Evolutionary conservation across 2,888 invertebrate genomes (phyloP).

Genomic region (Myathropa florea): DNA sequence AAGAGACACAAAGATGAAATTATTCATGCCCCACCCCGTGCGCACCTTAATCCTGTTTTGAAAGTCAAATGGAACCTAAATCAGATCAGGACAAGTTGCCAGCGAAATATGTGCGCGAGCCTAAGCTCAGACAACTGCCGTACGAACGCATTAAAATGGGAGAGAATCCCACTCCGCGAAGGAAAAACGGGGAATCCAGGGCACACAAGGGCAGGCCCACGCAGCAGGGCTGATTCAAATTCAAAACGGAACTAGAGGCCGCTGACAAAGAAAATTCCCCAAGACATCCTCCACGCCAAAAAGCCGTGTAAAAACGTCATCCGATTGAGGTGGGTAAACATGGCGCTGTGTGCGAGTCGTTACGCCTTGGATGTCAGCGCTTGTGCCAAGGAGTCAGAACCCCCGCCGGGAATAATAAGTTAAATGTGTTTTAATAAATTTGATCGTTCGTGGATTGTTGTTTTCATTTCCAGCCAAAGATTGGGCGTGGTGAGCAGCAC

Average conservation of each 20-base stretch:
- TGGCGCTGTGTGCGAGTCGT: not conserved
- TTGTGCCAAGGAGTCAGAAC: not conserved
- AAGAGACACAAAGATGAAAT: not conserved
- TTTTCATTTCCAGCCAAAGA: not conserved
- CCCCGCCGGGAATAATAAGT: conserved; percentile 30
- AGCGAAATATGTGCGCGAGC: not conserved
- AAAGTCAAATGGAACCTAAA: conserved; percentile 21
- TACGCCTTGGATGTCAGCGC: not conserved
- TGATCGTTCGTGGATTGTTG: conserved; percentile 35
- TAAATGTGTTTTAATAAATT: conserved; percentile 58
- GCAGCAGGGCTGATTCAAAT: not conserved
- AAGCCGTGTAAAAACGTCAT: conserved; percentile 15
- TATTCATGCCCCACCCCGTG: not conserved
- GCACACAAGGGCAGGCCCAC: too few species aligned
- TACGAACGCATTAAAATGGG: not conserved
- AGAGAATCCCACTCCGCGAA: too few species aligned
- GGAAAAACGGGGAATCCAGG: too few species aligned
- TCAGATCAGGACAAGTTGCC: conserved; percentile 5
- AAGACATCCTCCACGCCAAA: conserved; percentile 21
- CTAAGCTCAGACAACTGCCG: conserved; percentile 20
- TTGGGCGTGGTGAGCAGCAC: not conserved
- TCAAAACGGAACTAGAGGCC: not conserved
- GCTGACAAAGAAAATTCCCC: conserved; percentile 32
- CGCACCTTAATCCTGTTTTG: conserved; percentile 14
- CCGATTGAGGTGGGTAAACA: conserved; percentile 8